Evolutionary conservation across 2,888 invertebrate genomes (phyloP).

Genomic region (Pterostichus niger): DNA sequence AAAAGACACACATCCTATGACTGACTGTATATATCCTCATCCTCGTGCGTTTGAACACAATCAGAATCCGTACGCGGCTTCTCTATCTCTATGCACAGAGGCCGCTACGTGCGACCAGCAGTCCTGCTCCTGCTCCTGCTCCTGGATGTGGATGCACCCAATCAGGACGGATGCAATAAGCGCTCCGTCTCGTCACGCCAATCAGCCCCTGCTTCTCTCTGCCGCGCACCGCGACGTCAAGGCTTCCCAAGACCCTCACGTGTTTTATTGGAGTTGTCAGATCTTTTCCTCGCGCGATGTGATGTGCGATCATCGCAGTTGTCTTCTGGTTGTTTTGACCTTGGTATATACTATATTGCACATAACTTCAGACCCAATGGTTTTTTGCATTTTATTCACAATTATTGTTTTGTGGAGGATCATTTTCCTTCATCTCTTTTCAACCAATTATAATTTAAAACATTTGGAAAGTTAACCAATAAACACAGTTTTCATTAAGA

Average conservation of each 20-base stretch:
- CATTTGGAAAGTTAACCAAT: too few species aligned
- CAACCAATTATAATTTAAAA: too few species aligned
- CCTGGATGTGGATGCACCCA: constrained; percentile 66
- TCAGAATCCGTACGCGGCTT: constrained; percentile 50
- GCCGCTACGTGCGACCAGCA: constrained; percentile 1
- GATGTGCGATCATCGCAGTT: constrained; percentile 3
- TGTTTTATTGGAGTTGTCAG: constrained; percentile 62
- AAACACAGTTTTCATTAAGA: too few species aligned
- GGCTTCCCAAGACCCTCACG: constrained; percentile 11
- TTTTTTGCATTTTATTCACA: too few species aligned
- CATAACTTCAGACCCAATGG: too few species aligned
- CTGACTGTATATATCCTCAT: background rate
- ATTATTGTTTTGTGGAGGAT: too few species aligned
- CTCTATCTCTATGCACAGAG: constrained; percentile 50
- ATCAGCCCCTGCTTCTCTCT: constrained; percentile 34
- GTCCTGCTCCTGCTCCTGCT: constrained; percentile 5
- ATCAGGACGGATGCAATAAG: constrained; percentile 67
- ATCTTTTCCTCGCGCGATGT: constrained; percentile 6
- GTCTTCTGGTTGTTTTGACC: constrained; percentile 20
- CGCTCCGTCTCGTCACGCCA: constrained; percentile 51
- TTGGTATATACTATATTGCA: background rate
- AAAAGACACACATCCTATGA: constrained; percentile 3
- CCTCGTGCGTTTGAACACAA: constrained; percentile 48
- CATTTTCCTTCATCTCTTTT: too few species aligned
- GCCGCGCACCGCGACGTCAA: constrained; percentile 17